These are phyloP conservation scores for Strix aluco DNA, from an alignment of 2,113 vertebrate genomes.

Conservation along the genomic window DNA sequence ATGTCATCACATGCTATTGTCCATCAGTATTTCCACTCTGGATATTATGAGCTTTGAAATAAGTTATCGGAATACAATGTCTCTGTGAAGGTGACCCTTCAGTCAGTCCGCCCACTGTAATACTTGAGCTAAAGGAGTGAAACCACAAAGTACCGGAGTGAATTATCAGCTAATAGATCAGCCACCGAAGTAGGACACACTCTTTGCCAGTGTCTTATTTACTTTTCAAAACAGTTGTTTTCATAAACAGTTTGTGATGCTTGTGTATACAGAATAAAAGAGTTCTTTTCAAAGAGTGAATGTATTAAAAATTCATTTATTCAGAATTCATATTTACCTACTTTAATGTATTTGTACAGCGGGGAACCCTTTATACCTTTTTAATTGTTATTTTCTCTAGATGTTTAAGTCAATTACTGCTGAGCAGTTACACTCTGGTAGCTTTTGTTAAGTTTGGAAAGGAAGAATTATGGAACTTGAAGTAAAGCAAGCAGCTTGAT, in stretches of 20 bases:
- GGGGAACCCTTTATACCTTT: background rate
- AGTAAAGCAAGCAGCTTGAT: conserved; percentile 18
- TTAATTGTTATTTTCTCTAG: conserved; percentile 59
- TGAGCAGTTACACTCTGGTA: conserved; percentile 6
- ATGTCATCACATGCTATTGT: background rate
- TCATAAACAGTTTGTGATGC: conserved; percentile 36
- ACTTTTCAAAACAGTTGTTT: conserved; percentile 39
- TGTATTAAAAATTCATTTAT: conserved; percentile 59
- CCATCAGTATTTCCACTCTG: background rate
- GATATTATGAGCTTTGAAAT: background rate
- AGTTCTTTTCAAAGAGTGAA: conserved; percentile 33
- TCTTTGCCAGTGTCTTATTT: conserved; percentile 23
- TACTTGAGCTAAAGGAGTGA: background rate
- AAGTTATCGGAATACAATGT: background rate
- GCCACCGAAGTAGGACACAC: conserved; percentile 5
- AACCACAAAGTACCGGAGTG: background rate
- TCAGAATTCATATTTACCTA: conserved; percentile 44
- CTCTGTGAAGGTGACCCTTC: background rate
- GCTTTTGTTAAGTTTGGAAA: conserved; percentile 17
- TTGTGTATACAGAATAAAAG: conserved; percentile 32
- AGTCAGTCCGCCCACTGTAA: background rate
- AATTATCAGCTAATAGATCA: background rate
- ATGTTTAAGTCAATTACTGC: conserved; percentile 48
- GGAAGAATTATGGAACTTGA: background rate
- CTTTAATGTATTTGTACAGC: conserved; percentile 45